A percentile compares a stretch with the other conserved stretches of the same genome.
Conservation (phyloP, 2,113 vertebrate species). For the Menidia beryllina region DNA sequence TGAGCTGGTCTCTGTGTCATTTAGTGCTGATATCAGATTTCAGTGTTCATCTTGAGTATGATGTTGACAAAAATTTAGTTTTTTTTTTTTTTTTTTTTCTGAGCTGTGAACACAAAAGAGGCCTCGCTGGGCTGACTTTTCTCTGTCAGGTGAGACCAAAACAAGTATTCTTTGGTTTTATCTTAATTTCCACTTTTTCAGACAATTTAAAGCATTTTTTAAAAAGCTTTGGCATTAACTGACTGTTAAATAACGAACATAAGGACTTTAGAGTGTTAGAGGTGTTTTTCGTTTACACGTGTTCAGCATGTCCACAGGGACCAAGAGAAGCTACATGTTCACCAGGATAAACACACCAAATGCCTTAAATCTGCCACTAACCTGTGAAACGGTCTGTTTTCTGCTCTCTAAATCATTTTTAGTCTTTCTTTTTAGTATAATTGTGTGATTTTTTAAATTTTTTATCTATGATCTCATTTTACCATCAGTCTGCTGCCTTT, state of each 20-base stretch:
- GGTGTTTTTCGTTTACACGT: slow-evolving; percentile 3
- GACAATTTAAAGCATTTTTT: neutral
- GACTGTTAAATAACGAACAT: too few relatives aligned
- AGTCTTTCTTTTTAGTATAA: neutral
- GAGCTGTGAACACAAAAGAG: too few relatives aligned
- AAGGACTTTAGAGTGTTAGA: neutral
- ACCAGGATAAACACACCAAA: slow-evolving; percentile 22
- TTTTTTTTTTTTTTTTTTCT: too few relatives aligned
- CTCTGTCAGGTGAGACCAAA: slow-evolving; percentile 5
- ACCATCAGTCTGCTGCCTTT: neutral
- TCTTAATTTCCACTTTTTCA: neutral
- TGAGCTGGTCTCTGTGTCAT: too few relatives aligned
- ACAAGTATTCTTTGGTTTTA: neutral
- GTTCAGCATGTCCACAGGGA: slow-evolving; percentile 1
- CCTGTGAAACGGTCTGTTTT: neutral
- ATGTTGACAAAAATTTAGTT: too few relatives aligned
- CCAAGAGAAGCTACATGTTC: slow-evolving; percentile 30
- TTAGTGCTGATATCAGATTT: too few relatives aligned
- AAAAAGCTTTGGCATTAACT: too few relatives aligned
- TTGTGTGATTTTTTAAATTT: neutral
- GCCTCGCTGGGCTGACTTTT: too few relatives aligned
- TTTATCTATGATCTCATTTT: neutral
- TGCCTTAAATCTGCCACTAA: slow-evolving; percentile 21
- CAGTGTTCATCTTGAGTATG: too few relatives aligned
- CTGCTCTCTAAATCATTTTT: neutral